Evolutionary conservation across 2,797 vertebrate genomes (phyloP), one percentile per base, ranked within the genome.

Genomic region (Xiphorhynchus erythropygius): DNA sequence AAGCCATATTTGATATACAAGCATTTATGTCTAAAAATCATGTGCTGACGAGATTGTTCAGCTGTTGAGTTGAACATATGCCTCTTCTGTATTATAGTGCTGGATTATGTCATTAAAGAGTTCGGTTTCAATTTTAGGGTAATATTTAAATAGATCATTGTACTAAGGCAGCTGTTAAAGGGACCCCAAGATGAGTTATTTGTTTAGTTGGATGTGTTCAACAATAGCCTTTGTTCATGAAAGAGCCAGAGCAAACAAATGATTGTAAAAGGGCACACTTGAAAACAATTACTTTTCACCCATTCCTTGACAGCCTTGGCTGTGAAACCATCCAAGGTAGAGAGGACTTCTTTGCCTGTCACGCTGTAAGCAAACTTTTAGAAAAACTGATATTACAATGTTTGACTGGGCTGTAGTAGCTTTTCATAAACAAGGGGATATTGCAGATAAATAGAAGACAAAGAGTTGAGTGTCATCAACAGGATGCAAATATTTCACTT

Each of bases 191-290:
- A 98, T 98, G 98, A 98, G 97, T 97, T 98, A 98, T 98, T 98
- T 98, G 98, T 98, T 98, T 97, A 98, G 98, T 97, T 97, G 97
- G 97, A 98, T 98, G 97, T 98, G 98, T 96, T 98, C 98, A 98
- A 98, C 98, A 98, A 98, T 98, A 98, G 97, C 97, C 97, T 98
- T 98, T 98, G 98, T 98, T 98, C 97, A 87, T 96, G 97, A 98
- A 98, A 98, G 97, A 98, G 97, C 97, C 97, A 98, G 98, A 98
- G 98, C 98, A 99, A 99, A 98, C 98, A 98, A 98, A 98, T 98
- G 97, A 98, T 98, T 98, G 97, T 98, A 98, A 98, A 98, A 98
- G 97, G 98, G 97, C 97, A 98, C 98, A 98, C 97, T 98, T 98
- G 98, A 98, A 98, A 98, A 98, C 98, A 98, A 98, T 98, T 97